A percentile compares a stretch with the other conserved stretches of the same genome.
Evolutionary conservation across 53 echinoderm and acorn worm genomes (phyloP).

Genomic region (Apostichopus leukothele): DNA sequence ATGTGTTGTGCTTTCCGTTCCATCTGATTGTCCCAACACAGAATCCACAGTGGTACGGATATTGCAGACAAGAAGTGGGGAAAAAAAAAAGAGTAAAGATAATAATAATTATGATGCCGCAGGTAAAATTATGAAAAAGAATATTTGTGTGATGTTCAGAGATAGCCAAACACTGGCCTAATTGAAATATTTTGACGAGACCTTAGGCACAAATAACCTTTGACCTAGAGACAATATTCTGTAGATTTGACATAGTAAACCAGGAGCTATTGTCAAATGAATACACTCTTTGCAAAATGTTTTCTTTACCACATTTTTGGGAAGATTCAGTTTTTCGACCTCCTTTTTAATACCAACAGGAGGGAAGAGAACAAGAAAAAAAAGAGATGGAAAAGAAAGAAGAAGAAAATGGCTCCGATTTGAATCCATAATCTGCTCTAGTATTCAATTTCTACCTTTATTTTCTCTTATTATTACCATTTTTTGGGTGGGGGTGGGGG

Average conservation of each 20-base stretch:
- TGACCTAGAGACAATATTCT: conserved; percentile 19
- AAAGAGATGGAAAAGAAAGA: no score
- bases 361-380: no score
- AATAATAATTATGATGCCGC: background rate
- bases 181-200: conserved; percentile 24
- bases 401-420: no score
- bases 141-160: conserved; percentile 11
- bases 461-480: no score
- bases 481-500: no score
- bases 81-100: background rate
- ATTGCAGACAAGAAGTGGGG: no score
- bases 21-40: no score
- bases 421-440: no score
- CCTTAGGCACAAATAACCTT: conserved; percentile 19
- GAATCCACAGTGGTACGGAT: no score
- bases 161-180: conserved; percentile 35
- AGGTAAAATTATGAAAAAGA: conserved; percentile 7
- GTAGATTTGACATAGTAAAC: conserved; percentile 18
- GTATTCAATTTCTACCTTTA: no score
- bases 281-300: conserved; percentile 9
- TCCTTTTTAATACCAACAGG: background rate
- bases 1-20: no score
- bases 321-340: conserved; percentile 31
- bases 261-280: background rate
- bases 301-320: conserved; percentile 26